A percentile compares a stretch with the other conserved stretches of the same genome.
Evolutionary conservation across 2,797 vertebrate genomes (phyloP).

Genomic region (Agapornis canus): DNA sequence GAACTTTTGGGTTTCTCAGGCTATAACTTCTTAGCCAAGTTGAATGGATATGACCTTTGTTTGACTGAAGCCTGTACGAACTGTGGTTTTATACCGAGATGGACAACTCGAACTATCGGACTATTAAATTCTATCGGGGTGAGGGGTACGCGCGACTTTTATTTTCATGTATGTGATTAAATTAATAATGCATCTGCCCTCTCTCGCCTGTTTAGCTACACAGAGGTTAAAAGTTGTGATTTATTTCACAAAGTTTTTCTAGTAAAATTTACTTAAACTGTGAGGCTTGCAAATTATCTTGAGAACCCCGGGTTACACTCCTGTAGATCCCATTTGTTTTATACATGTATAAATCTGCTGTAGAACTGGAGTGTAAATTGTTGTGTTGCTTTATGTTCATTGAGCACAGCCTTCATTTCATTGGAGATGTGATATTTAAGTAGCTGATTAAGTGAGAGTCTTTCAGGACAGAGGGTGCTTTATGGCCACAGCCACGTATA

Average conservation of each 20-base stretch:
- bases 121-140: not conserved
- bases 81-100: not conserved
- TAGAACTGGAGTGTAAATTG: not conserved
- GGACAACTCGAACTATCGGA: not conserved
- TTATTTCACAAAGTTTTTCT: not conserved
- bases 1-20: not conserved
- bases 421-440: not conserved
- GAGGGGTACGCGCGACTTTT: fast-evolving
- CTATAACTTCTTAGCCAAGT: not conserved
- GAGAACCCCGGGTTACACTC: not conserved
- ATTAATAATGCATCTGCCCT: not conserved
- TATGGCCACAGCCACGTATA: not conserved
- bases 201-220: not conserved
- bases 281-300: not conserved
- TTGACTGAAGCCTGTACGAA: not conserved
- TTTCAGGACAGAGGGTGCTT: not conserved
- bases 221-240: not conserved
- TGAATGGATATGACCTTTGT: not conserved
- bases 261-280: not conserved
- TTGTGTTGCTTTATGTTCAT: not conserved
- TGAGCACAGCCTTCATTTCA: not conserved
- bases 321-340: not conserved
- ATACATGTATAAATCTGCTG: not conserved
- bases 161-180: not conserved
- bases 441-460: not conserved